phyloP scores from a whole-genome alignment of 2,888 invertebrate species.

The Chaitophorus viminalis region DNA sequence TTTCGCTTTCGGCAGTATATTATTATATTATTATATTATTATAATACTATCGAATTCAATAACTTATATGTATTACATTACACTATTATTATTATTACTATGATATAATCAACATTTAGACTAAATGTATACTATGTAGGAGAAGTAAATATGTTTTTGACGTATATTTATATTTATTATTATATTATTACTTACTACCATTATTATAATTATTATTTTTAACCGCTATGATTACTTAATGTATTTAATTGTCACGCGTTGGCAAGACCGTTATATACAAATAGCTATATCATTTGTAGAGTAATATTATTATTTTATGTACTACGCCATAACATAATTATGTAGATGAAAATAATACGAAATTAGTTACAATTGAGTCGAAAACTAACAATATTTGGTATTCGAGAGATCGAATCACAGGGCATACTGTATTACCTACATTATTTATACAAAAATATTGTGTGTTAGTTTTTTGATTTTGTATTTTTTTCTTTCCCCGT shows the following conservation, averaged over 20 bases:
- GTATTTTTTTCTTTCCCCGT: background rate
- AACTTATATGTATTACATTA: background rate
- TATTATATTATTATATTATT: no score
- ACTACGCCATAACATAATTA: conserved; percentile 7
- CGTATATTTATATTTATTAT: conserved; percentile 7
- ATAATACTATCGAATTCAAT: background rate
- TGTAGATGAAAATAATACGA: conserved; percentile 39
- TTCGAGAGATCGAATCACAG: conserved; percentile 30
- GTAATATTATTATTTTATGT: conserved; percentile 30
- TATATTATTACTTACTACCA: background rate
- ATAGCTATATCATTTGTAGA: conserved; percentile 45
- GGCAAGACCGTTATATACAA: background rate
- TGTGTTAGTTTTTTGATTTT: conserved; percentile 1
- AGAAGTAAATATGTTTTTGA: conserved; percentile 26
- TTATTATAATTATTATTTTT: conserved; percentile 25
- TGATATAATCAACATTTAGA: conserved; percentile 23
- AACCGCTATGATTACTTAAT: background rate
- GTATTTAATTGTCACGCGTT: conserved; percentile 15
- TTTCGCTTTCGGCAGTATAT: conserved; percentile 25
- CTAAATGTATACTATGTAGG: conserved; percentile 1
- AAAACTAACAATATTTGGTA: background rate
- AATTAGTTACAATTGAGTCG: conserved; percentile 14
- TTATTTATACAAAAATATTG: background rate
- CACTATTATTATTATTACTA: background rate
- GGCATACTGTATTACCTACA: background rate